Conservation (phyloP, 2,888 invertebrate species). For the Harpagoxenus sublaevis region DNA sequence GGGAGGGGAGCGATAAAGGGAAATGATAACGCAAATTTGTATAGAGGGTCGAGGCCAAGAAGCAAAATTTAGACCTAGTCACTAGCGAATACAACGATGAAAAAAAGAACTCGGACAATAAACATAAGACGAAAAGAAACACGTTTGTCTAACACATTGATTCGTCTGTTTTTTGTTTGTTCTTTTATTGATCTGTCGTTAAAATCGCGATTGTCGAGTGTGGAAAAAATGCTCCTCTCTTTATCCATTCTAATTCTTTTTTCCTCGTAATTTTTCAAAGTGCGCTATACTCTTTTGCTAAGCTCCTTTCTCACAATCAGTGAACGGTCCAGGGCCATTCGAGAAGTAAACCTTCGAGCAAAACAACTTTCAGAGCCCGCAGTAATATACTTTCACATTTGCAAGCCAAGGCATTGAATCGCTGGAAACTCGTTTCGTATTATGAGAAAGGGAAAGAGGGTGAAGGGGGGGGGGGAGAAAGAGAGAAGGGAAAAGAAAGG, state of each 20-base stretch:
- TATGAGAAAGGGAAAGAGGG: constrained; percentile 54
- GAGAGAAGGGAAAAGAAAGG: constrained; percentile 29
- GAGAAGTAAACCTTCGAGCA: constrained; percentile 75
- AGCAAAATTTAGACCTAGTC: not conserved
- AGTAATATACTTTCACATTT: constrained; percentile 77
- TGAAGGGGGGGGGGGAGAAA: constrained; percentile 11
- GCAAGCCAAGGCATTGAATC: constrained; percentile 75
- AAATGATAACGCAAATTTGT: constrained; percentile 1
- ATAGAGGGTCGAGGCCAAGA: not conserved
- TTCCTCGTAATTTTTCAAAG: constrained; percentile 50
- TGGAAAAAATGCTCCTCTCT: not conserved
- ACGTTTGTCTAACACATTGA: not conserved
- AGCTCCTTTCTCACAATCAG: constrained; percentile 71
- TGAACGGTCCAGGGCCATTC: constrained; percentile 75
- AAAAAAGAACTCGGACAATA: not conserved
- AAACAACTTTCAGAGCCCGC: constrained; percentile 75
- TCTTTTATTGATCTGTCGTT: not conserved
- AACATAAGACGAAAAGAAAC: not conserved
- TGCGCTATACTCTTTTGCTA: constrained; percentile 60
- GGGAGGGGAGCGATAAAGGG: not conserved
- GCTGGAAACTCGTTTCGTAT: constrained; percentile 74
- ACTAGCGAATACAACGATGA: not conserved
- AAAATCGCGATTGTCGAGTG: not conserved
- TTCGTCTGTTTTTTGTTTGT: not conserved
- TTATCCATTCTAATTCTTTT: not conserved